Percentiles rank a stretch among this genome's conserved stretches.
phyloP scores from a whole-genome alignment of 2,888 invertebrate genomes.

The Phyto melanocephala region DNA sequence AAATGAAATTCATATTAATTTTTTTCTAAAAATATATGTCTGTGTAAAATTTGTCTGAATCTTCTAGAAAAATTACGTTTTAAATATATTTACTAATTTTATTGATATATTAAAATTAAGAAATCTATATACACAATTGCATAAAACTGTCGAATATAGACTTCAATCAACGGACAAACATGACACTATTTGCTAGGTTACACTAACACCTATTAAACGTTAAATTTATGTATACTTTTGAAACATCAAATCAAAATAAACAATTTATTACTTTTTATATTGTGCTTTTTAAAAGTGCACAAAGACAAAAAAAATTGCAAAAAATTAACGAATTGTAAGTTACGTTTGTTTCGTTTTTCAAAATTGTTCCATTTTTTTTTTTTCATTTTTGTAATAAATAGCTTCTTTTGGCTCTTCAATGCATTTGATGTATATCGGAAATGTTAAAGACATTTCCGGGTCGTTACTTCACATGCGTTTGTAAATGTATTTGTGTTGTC shows the following conservation, averaged over 20 bases:
- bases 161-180: too few relatives aligned
- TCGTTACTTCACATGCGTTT: constrained; percentile 69
- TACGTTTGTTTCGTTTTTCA: constrained; percentile 16
- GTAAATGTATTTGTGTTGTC: neutral
- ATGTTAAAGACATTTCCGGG: constrained; percentile 73
- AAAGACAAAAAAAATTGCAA: neutral
- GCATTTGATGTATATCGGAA: constrained; percentile 72
- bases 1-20: too few relatives aligned
- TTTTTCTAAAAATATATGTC: too few relatives aligned
- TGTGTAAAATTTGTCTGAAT: too few relatives aligned
- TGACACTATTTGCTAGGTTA: neutral
- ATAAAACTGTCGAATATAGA: too few relatives aligned
- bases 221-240: neutral
- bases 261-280: constrained; percentile 22
- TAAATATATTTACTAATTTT: too few relatives aligned
- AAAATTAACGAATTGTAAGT: neutral
- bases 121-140: too few relatives aligned
- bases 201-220: constrained; percentile 4
- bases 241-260: constrained; percentile 32
- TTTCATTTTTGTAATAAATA: neutral
- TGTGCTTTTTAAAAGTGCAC: neutral
- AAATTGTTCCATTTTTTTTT: neutral
- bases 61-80: too few relatives aligned
- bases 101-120: too few relatives aligned
- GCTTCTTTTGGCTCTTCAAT: constrained; percentile 14